Evolutionary conservation across 2,113 vertebrate genomes (phyloP), one percentile per base, ranked within the genome.

Genomic region (Chitala chitala): DNA sequence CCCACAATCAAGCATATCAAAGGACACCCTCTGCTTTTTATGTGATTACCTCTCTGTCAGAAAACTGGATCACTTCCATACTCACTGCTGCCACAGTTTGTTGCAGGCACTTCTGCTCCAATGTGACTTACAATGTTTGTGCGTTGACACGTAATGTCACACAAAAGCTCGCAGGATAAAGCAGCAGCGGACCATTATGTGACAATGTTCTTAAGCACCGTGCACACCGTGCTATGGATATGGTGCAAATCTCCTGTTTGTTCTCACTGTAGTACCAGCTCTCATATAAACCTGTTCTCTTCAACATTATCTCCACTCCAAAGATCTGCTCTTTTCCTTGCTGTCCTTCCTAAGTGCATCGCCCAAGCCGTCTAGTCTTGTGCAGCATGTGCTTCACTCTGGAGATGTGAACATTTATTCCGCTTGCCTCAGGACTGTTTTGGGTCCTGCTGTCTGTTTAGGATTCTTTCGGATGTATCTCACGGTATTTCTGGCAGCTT

Each of bases 1-100:
- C 82, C 76, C 80, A 83, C 82, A 80, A 44, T 77, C 22, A 3
- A 65, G 24, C 73, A 80, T 82, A 86, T 87, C 84, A 86, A 85
- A 86, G 78, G 5, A 73, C 2, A 24, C 54, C 77, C 76, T 66
- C 17, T 24, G 42, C 55, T 56, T 40, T 17, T 17, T n/a, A n/a
- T n/a, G n/a, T n/a, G n/a, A n/a, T n/a, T 46, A 22, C 55, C 44
- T 29, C 15, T 7, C 56, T n/a, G 12, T 20, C 22, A 3, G 8
- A 55, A 58, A 46, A 5, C 42, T 26, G 40, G 36, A 17, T 29
- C 4, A 71, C 17, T 36, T 15, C 26, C 17, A 22, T 42, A 61
- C 55, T 42, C n/a, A 12, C 31, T 20, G 56, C 79, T 77, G 74
- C 76, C 65, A 69, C 12, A 73, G 80, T 78, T 79, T 76, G 38